Base-by-base conservation (phyloP, 2,888 invertebrate species). In the Opisthograptis luteolata region DNA sequence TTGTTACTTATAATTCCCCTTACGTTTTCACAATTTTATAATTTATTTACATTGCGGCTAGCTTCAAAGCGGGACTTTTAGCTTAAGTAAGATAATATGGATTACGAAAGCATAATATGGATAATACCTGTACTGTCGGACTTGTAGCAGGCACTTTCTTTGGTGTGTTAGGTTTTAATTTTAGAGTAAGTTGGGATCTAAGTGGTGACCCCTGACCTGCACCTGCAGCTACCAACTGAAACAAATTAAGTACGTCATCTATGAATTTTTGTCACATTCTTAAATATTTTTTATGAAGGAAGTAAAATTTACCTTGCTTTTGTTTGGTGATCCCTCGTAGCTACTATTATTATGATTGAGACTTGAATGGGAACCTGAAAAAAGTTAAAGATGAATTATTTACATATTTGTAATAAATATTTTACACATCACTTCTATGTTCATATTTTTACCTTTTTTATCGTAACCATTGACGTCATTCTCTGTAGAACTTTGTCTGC, bases 191-290 rank as follows among this genome's bases (percentile, higher is more conserved):
- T 76, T 94, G 94, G 43, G 94, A 94, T 64, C 95, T 91, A 43
- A 95, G 85, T 2, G 95, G 95, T 8, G 95, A 95, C 17, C 95
- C 95, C 76, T 95, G 94, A 22, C 95, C 94, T 50, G 93, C 93
- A 69, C 91, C 90, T 9, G 92, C 84, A 79, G 91, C 83, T 43
- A 84, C 73, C 47, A 89, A 68, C 91, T 91, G 67, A 69, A 79
- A 81, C 57, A 30, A 30, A 31, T 22, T 15, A 14, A 8, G 17
- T 17, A 3, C 2, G 2, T 17, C 17, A 2, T 17, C 17, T 17
- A 2, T 10, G 9, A 10, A 3, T 5, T 17, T 17, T 5, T 17
- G n/a, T n/a, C n/a, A n/a, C n/a, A n/a, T n/a, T n/a, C n/a, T 17
- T 2, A 17, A 3, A 5, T 17, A 17, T 17, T 17, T 5, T 17